Base-by-base conservation (phyloP, 2,113 vertebrate genomes). In the Bucco capensis region DNA sequence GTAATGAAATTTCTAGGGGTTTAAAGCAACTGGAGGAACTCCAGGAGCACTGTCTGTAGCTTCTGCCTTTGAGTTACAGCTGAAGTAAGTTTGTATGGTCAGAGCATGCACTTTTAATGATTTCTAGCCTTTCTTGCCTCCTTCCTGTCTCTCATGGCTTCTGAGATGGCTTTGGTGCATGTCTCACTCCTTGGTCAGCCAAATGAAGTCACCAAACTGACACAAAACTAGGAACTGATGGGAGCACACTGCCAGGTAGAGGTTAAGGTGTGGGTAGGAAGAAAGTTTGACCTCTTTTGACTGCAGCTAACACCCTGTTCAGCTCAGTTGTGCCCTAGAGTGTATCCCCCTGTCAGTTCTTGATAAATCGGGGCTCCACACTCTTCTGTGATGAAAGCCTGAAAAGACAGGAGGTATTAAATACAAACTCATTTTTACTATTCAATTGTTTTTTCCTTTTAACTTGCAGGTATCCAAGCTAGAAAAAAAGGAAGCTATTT, bases 401-500 rank as follows among this genome's bases (percentile, higher is more conserved):
- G 82, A 81, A 75, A 58, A 46, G 69, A 64, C 16, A 37, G 21
- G 66, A 60, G n/a, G 44, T 5, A 9, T 77, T 37, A 50, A 72
- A 57, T 53, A 24, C 33, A 46, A 88, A 50, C 14, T 72, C 51
- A 23, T 42, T 92, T 76, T 83, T 74, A n/a, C 7, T 50, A 8
- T 27, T 89, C 46, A 88, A 47, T 69, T 25, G 3, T 6, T 89
- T 6, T 89, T 90, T 38, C 24, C 56, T 91, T 87, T 94, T 82
- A 33, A 56, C 25, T 88, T 97, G 46, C 89, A 97, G 97, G 96
- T 97, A 54, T 92, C 94, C 37, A 69, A 76, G 40, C 75, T 97
- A 60, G 96, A 97, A 90, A 33, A 90, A 61, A 82, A 91, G 23
- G 86, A 89, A 88, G 92, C 44, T 44, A 44, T 69, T 51, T 70